Evolutionary conservation across 1,140 invertebrate species (phyloP).

Genomic region (Archegozetes longisetosus): DNA sequence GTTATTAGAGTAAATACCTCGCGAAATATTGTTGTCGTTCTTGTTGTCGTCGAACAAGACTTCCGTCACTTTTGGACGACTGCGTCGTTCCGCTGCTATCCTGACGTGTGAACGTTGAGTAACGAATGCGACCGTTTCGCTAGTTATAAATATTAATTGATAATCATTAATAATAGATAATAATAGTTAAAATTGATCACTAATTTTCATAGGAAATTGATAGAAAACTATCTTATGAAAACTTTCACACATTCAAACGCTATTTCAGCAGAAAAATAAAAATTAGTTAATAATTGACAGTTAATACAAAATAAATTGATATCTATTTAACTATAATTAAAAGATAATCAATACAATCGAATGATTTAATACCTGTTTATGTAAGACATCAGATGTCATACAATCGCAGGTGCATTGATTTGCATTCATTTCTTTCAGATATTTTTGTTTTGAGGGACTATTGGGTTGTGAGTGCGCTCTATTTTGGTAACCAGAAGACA

Average conservation of each 20-base stretch:
- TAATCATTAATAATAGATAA: too few species aligned
- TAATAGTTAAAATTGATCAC: too few species aligned
- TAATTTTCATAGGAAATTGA: too few species aligned
- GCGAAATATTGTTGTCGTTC: conserved; percentile 10
- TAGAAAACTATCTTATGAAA: too few species aligned
- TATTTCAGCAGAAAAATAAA: too few species aligned
- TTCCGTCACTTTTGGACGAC: neutral
- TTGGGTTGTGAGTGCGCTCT: neutral
- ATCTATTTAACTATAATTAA: too few species aligned
- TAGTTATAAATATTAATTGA: too few species aligned
- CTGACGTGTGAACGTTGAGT: conserved; percentile 8
- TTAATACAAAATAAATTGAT: too few species aligned
- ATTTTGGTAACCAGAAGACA: conserved; percentile 3
- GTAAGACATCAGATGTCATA: conserved; percentile 64
- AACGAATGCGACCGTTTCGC: conserved; percentile 10
- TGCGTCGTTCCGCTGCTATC: conserved; percentile 9
- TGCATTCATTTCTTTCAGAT: conserved; percentile 32
- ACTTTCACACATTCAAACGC: too few species aligned
- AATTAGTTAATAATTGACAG: too few species aligned
- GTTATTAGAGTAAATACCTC: neutral
- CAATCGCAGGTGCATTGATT: conserved; percentile 89
- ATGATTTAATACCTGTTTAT: too few species aligned
- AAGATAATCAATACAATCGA: too few species aligned
- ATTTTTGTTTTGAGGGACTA: conserved; percentile 4
- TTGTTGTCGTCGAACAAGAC: conserved; percentile 2